Evolutionary conservation across 2,113 vertebrate species (phyloP).

Genomic region (Planiliza haematocheilus): DNA sequence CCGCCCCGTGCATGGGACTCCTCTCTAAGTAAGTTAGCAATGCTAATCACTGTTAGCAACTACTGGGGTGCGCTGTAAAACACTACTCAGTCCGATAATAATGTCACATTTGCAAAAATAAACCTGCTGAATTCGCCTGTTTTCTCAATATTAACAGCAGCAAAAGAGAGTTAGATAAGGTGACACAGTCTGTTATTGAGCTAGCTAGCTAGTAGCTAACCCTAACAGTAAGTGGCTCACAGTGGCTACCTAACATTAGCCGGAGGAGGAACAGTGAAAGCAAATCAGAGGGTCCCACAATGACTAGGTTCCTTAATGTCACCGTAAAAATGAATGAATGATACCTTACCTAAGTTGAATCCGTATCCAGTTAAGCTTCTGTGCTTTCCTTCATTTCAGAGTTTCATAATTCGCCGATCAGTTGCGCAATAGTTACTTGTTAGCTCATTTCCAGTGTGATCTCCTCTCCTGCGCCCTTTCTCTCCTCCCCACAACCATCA

Average conservation of each 20-base stretch:
- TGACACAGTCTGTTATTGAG: background rate
- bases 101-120: no score
- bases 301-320: slow-evolving; percentile 1
- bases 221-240: slow-evolving; percentile 22
- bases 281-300: slow-evolving; percentile 1
- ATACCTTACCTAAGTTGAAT: slow-evolving; percentile 43
- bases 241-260: slow-evolving; percentile 28
- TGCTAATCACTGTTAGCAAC: slow-evolving; percentile 45
- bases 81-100: background rate
- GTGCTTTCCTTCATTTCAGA: slow-evolving; percentile 18
- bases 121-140: fast-evolving
- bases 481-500: background rate
- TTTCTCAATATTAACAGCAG: background rate
- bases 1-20: background rate
- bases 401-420: background rate
- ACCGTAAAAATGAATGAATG: slow-evolving; percentile 7
- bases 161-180: background rate
- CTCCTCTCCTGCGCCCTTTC: slow-evolving; percentile 20
- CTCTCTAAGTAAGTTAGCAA: slow-evolving; percentile 31
- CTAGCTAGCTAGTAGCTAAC: slow-evolving; percentile 37
- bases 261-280: background rate
- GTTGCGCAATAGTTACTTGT: slow-evolving; percentile 28
- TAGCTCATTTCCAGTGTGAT: slow-evolving; percentile 18
- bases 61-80: background rate
- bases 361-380: slow-evolving; percentile 25